Conservation (phyloP, 2,113 vertebrate genomes). For the Tympanuchus pallidicinctus region DNA sequence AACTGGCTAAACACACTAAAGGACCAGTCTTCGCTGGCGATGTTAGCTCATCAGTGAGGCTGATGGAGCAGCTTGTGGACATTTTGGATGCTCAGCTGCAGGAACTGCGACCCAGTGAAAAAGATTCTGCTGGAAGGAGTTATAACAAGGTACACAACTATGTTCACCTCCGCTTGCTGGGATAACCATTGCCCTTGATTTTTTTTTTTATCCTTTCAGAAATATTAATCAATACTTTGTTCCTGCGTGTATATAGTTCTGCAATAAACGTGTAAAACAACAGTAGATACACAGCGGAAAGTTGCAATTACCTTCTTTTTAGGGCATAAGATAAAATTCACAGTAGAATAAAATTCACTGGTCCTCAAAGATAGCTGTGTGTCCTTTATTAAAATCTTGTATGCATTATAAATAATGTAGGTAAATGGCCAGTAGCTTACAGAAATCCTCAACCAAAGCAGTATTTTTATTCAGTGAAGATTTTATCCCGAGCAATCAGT, state of each 20-base stretch:
- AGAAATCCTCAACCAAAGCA: constrained; percentile 45
- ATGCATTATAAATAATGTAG: constrained; percentile 7
- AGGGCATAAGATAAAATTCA: constrained; percentile 22
- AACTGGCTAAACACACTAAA: constrained; percentile 96
- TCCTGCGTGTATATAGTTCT: constrained; percentile 2
- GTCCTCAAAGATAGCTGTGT: constrained; percentile 10
- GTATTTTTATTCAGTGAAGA: constrained; percentile 26
- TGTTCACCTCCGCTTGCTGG: not conserved
- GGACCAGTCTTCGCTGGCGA: constrained; percentile 94
- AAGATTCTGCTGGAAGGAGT: constrained; percentile 91
- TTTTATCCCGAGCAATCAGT: constrained; percentile 43
- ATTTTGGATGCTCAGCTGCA: constrained; percentile 97
- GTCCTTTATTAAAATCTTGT: constrained; percentile 54
- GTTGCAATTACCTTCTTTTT: constrained; percentile 33
- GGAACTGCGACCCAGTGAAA: constrained; percentile 92
- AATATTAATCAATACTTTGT: constrained; percentile 8
- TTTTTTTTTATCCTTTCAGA: constrained; percentile 4
- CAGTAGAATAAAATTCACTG: not conserved
- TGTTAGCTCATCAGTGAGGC: constrained; percentile 93
- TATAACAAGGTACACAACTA: constrained; percentile 94
- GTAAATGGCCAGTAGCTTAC: constrained; percentile 27
- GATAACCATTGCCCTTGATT: constrained; percentile 18
- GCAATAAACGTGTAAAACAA: constrained; percentile 21
- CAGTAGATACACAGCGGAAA: not conserved
- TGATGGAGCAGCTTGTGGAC: constrained; percentile 98